Evolutionary conservation across 23 tunicate species (phyloP).

Genomic region (Ciona savignyi): DNA sequence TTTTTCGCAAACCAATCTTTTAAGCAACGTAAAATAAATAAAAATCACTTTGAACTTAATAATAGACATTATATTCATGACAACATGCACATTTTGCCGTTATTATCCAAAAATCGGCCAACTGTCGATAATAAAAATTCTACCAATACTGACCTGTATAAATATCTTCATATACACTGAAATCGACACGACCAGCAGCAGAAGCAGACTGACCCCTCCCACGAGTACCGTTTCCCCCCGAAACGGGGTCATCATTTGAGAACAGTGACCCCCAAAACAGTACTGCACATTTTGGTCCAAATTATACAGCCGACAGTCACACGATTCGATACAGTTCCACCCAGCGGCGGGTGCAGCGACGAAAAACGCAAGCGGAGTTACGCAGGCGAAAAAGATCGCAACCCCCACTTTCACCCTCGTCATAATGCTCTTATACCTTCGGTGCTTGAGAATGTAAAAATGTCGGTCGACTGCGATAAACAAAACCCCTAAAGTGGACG

Average conservation of each 20-base stretch:
- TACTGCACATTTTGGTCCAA: conserved; percentile 19
- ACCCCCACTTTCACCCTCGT: conserved; percentile 11
- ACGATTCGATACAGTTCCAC: conserved; percentile 45
- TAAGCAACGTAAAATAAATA: too few species aligned
- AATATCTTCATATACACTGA: conserved; percentile 31
- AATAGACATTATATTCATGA: too few species aligned
- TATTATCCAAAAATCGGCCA: too few species aligned
- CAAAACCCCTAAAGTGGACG: conserved; percentile 46
- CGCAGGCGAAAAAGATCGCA: conserved; percentile 20
- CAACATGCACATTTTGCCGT: too few species aligned
- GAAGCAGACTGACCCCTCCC: conserved; percentile 43
- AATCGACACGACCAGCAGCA: conserved; percentile 28
- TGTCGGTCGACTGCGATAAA: conserved; percentile 67
- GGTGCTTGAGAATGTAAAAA: conserved; percentile 47
- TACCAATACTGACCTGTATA: conserved; percentile 33
- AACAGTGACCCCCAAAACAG: conserved; percentile 54
- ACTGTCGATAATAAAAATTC: too few species aligned
- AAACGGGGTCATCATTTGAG: conserved; percentile 86
- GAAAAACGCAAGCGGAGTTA: conserved; percentile 37
- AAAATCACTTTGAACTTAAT: too few species aligned
- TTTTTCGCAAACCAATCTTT: too few species aligned
- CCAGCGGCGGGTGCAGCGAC: conserved; percentile 48
- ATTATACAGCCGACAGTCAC: conserved; percentile 64
- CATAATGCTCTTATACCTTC: conserved; percentile 19
- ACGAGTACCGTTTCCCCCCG: conserved; percentile 31